These are phyloP conservation scores for Hippocampus abdominalis DNA, from an alignment of 2,113 vertebrate genomes.

Conservation along the genomic window DNA sequence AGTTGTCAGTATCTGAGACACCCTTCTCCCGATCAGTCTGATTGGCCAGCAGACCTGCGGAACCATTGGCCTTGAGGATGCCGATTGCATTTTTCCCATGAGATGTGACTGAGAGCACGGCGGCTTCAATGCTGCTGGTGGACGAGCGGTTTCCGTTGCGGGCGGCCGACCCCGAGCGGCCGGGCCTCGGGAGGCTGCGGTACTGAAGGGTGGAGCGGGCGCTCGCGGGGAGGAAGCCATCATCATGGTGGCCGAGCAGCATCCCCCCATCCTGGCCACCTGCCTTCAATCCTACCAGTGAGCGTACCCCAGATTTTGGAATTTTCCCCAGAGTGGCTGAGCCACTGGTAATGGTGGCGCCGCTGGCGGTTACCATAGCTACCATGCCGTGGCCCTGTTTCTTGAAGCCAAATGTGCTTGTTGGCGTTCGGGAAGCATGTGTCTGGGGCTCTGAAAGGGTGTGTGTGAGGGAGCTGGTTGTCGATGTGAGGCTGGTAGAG, in stretches of 20 bases:
- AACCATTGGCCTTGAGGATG: constrained; percentile 75
- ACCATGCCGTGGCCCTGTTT: constrained; percentile 83
- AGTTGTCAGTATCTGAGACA: constrained; percentile 81
- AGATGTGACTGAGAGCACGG: constrained; percentile 62
- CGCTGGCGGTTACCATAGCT: constrained; percentile 88
- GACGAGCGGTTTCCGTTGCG: constrained; percentile 91
- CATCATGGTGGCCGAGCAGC: constrained; percentile 81
- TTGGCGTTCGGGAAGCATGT: constrained; percentile 72
- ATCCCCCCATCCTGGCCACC: constrained; percentile 69
- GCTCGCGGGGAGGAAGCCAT: constrained; percentile 83
- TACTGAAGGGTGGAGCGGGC: constrained; percentile 93
- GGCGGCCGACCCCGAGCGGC: constrained; percentile 79
- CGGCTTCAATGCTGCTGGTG: constrained; percentile 95
- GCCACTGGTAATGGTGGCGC: constrained; percentile 90
- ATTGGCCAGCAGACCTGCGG: constrained; percentile 78
- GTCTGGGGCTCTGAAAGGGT: constrained; percentile 48
- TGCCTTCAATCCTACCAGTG: constrained; percentile 70
- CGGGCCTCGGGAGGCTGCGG: constrained; percentile 91
- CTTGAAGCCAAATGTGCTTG: constrained; percentile 95
- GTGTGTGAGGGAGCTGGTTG: constrained; percentile 45
- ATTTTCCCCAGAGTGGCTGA: constrained; percentile 96
- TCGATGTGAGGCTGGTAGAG: constrained; percentile 55
- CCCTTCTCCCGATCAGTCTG: constrained; percentile 98
- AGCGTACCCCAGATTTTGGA: constrained; percentile 83
- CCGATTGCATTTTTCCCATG: constrained; percentile 72